These are phyloP conservation scores for Acrocephalus arundinaceus DNA, from an alignment of 2,113 vertebrate genomes.

Conservation along the genomic window DNA sequence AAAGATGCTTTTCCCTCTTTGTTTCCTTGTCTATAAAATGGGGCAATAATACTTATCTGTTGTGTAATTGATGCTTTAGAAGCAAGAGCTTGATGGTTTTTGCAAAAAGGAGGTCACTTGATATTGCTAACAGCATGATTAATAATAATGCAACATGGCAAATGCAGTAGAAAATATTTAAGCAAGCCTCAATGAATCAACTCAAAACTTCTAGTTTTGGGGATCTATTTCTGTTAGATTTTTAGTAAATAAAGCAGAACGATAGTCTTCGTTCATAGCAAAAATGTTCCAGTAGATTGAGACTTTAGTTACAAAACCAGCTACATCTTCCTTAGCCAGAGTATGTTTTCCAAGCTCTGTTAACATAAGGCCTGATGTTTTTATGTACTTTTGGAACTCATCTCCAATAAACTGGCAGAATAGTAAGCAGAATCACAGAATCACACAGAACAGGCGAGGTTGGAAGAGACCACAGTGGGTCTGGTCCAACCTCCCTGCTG, in stretches of 20 bases:
- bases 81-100: neutral
- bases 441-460: neutral
- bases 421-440: neutral
- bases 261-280: neutral
- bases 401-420: conserved; percentile 19
- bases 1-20: neutral
- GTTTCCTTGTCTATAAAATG: neutral
- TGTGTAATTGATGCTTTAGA: conserved; percentile 6
- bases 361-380: neutral
- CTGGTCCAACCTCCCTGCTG: neutral
- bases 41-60: neutral
- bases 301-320: neutral
- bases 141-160: neutral
- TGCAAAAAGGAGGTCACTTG: neutral
- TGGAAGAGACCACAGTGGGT: neutral
- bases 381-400: neutral
- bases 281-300: neutral
- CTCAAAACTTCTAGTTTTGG: conserved; percentile 18
- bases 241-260: neutral
- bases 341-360: neutral
- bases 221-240: neutral
- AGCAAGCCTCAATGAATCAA: neutral
- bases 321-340: neutral
- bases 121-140: neutral
- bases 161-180: neutral